Evolutionary conservation across 2,888 invertebrate genomes (phyloP), one percentile per base, ranked within the genome.

Genomic region (Leptopterna dolabrata): DNA sequence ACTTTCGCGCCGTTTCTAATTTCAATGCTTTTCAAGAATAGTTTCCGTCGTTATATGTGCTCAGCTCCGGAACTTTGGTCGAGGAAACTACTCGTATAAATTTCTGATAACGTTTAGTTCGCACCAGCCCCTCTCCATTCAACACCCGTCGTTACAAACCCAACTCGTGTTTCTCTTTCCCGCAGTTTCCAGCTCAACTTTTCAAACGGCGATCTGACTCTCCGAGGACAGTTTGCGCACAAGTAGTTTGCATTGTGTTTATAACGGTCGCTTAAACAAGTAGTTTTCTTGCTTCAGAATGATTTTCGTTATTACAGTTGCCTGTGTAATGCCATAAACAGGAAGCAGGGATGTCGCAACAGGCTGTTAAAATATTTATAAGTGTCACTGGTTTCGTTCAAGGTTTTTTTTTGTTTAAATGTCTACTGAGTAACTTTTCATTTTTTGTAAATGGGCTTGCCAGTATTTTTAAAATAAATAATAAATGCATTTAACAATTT

Each of bases 31-130:
- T 63, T 63, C 63, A 63, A 63, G 24, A 24, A 63, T 63, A 63
- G 63, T 63, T 63, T 63, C 27, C 63, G 19, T 19, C 63, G 24
- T 24, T 63, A 63, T 7, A 63, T 63, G 63, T 24, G 24, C 63
- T 63, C 63, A 63, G 63, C 13, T 4, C 63, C 19, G 63, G 63
- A 63, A 63, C 63, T 63, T 63, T 63, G 24, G 24, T 24, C 63
- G 13, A 63, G 63, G 63, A 63, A 63, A 63, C 63, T 63, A 63
- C 63, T 63, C 63, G 63, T 24, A 63, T 63, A 63, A 63, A 63
- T 63, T 63, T 63, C 63, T 24, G 24, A 63, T 63, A 63, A 63
- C 63, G 63, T 63, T 63, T 63, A 63, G 63, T 63, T 63, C 63
- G 13, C 63, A 63, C 51, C 51, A 11, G 51, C 24, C 63, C 19